phyloP scores from a whole-genome alignment of 1,140 invertebrate species.

The Trichonephila inaurata region DNA sequence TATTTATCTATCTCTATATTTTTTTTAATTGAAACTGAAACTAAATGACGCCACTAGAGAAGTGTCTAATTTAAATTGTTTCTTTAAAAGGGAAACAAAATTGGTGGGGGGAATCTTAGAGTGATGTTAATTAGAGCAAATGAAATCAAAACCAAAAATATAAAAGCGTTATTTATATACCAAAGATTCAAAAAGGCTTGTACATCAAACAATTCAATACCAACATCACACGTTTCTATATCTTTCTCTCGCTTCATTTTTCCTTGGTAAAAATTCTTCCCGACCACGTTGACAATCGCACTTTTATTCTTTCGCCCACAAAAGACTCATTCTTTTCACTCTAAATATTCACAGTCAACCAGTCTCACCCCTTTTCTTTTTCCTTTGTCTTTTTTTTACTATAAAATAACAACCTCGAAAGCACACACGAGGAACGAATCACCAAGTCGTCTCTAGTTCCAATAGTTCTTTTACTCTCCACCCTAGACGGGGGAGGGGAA shows the following conservation, averaged over 20 bases:
- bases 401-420: background rate
- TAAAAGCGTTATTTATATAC: too few species aligned
- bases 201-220: too few species aligned
- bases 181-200: too few species aligned
- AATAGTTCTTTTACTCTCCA: background rate
- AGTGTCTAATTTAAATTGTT: too few species aligned
- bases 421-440: background rate
- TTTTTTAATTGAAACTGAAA: too few species aligned
- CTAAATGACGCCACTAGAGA: too few species aligned
- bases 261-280: background rate
- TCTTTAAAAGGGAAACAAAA: too few species aligned
- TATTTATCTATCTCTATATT: too few species aligned
- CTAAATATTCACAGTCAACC: background rate
- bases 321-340: background rate
- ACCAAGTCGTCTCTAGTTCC: background rate
- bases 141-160: too few species aligned
- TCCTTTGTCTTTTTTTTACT: background rate
- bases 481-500: background rate
- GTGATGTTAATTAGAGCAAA: too few species aligned
- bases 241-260: background rate
- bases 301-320: background rate
- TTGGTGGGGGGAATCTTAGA: too few species aligned
- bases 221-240: background rate
- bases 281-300: background rate
- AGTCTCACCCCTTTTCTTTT: background rate